Evolutionary conservation across 2,113 vertebrate species (phyloP), one percentile per base, ranked within the genome.

Genomic region (Calyptomena viridis): DNA sequence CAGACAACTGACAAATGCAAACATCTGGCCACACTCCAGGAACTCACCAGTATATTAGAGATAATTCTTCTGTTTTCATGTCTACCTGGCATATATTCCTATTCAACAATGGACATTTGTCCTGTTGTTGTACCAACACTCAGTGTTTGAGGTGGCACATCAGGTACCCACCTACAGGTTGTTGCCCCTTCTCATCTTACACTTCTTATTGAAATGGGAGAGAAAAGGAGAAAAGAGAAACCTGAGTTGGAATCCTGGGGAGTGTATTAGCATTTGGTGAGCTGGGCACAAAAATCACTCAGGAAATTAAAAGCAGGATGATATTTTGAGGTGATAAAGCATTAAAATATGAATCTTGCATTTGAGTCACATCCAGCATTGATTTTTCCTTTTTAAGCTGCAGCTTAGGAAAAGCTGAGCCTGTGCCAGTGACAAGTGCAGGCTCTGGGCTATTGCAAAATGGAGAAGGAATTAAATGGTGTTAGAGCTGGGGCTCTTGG

Each of bases 251-350:
- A 90, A 74, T 67, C 5, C 6, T 6, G 25, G 39, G 12, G 9
- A 40, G 1, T 14, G 37, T 16, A 64, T 77, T 28, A 78, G 35
- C 77, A 67, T 63, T 73, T 53, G 30, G 46, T 75, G 66, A 87
- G 66, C 66, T 76, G 77, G 69, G 66, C 56, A 66, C 33, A 67
- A 52, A 81, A 75, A 72, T 55, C 84, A 73, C 62, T 93, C 77
- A 82, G 87, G 73, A 91, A 91, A 95, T 95, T 87, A 93, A 97
- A 94, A 73, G 40, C 19, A 75, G 31, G n/a, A 69, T 60, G 73
- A 9, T 84, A 92, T 94, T 94, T 92, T 78, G 52, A 94, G 44
- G 71, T 79, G 95, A 95, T 91, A 79, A 96, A 97, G 94, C 66
- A 73, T 69, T 84, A 68, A 95, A 95, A 62, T 84, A 68, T 14